Conservation (phyloP, 2,888 invertebrate genomes). For the Drosophila engyochracea region DNA sequence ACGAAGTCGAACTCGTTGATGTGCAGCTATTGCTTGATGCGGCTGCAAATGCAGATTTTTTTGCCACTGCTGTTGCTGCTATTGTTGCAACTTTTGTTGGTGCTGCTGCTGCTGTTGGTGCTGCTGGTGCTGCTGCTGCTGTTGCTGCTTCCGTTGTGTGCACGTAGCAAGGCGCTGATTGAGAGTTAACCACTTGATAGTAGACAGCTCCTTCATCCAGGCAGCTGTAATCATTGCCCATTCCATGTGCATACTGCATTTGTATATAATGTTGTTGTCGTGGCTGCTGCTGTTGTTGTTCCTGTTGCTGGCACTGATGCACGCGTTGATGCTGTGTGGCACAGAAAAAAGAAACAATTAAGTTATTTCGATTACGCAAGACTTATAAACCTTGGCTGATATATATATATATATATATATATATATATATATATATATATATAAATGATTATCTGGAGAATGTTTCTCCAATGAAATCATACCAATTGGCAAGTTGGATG, state of each 20-base stretch:
- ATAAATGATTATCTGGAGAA: background rate
- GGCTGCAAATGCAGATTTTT: background rate
- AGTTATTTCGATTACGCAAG: background rate
- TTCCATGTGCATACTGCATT: slow-evolving; percentile 60
- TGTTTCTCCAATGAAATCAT: background rate
- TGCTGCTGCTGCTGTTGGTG: background rate
- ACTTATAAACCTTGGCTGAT: background rate
- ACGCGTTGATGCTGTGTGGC: background rate
- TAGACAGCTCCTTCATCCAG: slow-evolving; percentile 58
- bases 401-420: background rate
- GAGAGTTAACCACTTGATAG: slow-evolving; percentile 61
- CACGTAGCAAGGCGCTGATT: slow-evolving; percentile 21
- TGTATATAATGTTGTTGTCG: slow-evolving; percentile 48
- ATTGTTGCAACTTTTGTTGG: too few species aligned
- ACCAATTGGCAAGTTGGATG: slow-evolving; percentile 25
- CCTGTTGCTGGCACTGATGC: slow-evolving; percentile 2
- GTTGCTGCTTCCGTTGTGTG: slow-evolving; percentile 9
- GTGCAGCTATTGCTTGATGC: slow-evolving; percentile 17
- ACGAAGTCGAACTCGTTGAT: slow-evolving; percentile 60
- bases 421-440: too few species aligned
- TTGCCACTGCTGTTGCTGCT: slow-evolving; percentile 8
- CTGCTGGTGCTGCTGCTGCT: background rate
- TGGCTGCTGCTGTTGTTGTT: slow-evolving; percentile 7
- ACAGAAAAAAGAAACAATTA: background rate
- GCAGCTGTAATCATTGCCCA: slow-evolving; percentile 46